Evolutionary conservation across 2,113 vertebrate genomes (phyloP).

Genomic region (Lepus timidus): DNA sequence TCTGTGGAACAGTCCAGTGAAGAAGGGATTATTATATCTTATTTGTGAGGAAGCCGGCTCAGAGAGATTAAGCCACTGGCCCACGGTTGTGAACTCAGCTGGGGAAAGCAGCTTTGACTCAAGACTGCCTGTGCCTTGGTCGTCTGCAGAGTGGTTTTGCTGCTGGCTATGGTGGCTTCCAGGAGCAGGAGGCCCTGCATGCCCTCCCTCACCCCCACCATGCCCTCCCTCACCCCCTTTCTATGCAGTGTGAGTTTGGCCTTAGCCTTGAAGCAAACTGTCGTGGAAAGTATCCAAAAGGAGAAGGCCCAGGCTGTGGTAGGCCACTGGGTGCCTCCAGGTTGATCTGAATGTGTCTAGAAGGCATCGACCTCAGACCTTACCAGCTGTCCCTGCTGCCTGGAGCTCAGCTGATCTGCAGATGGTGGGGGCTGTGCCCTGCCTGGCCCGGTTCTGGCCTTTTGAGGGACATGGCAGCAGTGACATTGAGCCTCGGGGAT

Average conservation of each 20-base stretch:
- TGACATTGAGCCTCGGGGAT: not conserved
- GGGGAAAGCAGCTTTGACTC: slow-evolving; percentile 5
- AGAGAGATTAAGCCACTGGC: not conserved
- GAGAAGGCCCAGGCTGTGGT: not conserved
- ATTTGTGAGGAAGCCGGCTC: not conserved
- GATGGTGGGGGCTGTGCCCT: not conserved
- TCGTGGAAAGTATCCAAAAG: not conserved
- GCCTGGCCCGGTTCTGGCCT: not conserved
- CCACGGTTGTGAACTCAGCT: not conserved
- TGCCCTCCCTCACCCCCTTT: not conserved
- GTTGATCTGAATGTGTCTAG: not conserved
- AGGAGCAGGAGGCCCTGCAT: not conserved
- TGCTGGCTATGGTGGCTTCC: not conserved
- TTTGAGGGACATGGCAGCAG: not conserved
- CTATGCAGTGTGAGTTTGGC: slow-evolving; percentile 11
- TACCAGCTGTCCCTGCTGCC: not conserved
- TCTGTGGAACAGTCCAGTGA: not conserved
- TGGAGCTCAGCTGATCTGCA: not conserved
- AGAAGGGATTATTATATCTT: not conserved
- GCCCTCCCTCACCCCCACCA: too few species aligned
- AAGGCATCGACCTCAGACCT: not conserved
- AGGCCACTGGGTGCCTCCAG: not conserved
- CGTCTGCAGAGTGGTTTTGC: not conserved
- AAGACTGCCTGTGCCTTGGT: not conserved
- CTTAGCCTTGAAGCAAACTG: not conserved